These are phyloP conservation scores for Microctenopoma stevenorrisi DNA, from an alignment of 2,797 vertebrate species.

Conservation along the genomic window DNA sequence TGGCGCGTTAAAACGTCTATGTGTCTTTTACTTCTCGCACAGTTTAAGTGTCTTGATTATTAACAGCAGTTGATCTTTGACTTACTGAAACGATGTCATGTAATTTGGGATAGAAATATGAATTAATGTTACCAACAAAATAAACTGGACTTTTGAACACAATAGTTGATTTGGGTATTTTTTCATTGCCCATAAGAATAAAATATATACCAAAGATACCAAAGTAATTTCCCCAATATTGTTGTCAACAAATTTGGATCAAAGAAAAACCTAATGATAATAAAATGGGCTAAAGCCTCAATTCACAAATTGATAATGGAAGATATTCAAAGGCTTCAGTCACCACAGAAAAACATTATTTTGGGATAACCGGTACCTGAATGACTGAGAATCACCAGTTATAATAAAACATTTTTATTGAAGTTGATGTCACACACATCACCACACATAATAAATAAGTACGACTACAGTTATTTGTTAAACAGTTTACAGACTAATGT, in stretches of 20 bases:
- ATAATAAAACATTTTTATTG: no score
- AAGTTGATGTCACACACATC: background rate
- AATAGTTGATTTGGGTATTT: background rate
- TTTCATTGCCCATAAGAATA: no score
- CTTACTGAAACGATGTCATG: conserved; percentile 21
- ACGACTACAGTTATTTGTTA: no score
- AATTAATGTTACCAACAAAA: conserved; percentile 39
- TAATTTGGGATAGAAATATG: conserved; percentile 15
- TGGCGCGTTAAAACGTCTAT: background rate
- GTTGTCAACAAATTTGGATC: background rate
- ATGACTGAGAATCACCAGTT: no score
- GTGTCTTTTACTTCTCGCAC: conserved; percentile 2
- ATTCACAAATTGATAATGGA: no score
- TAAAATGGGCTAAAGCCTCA: no score
- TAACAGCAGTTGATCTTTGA: conserved; percentile 8
- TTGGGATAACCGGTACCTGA: no score
- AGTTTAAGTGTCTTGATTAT: conserved; percentile 1
- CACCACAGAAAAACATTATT: no score
- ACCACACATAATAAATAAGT: background rate
- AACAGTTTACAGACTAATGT: no score
- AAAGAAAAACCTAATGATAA: background rate
- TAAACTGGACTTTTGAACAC: conserved; percentile 52
- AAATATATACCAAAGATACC: no score
- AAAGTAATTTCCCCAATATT: background rate
- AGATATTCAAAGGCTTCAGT: no score